Percentiles rank a stretch among this genome's conserved stretches.
These are phyloP conservation scores for Zaprionus davidi DNA, from an alignment of 1,140 invertebrate genomes.

Conservation along the genomic window DNA sequence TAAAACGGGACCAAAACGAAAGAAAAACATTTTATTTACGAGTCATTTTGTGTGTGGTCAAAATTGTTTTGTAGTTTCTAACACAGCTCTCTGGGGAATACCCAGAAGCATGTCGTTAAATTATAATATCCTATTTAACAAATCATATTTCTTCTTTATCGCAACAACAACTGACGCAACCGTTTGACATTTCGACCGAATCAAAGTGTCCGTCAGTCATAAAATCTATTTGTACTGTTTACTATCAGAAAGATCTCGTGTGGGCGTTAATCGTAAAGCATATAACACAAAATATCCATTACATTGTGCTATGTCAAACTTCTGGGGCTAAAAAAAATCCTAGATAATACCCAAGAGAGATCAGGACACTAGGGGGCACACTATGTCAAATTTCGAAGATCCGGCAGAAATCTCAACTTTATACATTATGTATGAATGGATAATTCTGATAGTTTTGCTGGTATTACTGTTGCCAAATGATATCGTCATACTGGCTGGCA, in stretches of 20 bases:
- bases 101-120: conserved; percentile 61
- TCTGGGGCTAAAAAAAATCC: not conserved
- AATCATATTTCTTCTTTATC: conserved; percentile 75
- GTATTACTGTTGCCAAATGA: not conserved
- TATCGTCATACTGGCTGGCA: not conserved
- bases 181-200: conserved; percentile 58
- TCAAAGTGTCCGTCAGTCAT: conserved; percentile 36
- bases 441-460: not conserved
- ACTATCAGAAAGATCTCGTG: not conserved
- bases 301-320: not conserved
- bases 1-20: not conserved
- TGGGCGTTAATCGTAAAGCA: conserved; percentile 13
- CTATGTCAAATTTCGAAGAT: not conserved
- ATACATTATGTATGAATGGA: not conserved
- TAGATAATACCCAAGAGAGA: not conserved
- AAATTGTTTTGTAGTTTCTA: conserved; percentile 15
- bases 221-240: conserved; percentile 58
- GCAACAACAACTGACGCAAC: conserved; percentile 66
- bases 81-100: conserved; percentile 58
- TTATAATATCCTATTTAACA: conserved; percentile 72
- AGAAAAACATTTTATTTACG: conserved; percentile 63
- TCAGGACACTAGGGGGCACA: not conserved
- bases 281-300: conserved; percentile 13
- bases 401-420: not conserved
- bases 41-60: conserved; percentile 54